phyloP scores from a whole-genome alignment of 2,797 vertebrate species.

The Chaenodraco wilsoni region DNA sequence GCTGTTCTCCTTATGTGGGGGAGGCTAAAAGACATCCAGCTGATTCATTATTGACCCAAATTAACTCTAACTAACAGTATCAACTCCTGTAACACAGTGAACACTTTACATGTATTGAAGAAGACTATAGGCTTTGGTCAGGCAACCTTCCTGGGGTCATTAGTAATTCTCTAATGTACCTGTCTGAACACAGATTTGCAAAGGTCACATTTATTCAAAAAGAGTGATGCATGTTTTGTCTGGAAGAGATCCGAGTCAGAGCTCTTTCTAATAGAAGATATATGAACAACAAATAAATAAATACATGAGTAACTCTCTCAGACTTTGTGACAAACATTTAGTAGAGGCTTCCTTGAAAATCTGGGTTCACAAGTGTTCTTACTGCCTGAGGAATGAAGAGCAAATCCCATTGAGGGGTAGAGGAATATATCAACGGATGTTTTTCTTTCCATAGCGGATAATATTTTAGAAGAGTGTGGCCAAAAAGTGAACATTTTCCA shows the following conservation, averaged over 20 bases:
- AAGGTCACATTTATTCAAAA: conserved; percentile 14
- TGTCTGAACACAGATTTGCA: conserved; percentile 13
- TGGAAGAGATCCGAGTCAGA: conserved; percentile 12
- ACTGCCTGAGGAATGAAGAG: conserved; percentile 36
- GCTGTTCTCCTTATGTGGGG: background rate
- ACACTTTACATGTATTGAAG: conserved; percentile 17
- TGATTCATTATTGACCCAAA: conserved; percentile 53
- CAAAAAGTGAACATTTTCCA: conserved; percentile 20
- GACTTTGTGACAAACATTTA: conserved; percentile 21
- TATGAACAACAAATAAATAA: conserved; percentile 10
- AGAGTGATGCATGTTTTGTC: conserved; percentile 13
- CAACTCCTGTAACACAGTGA: background rate
- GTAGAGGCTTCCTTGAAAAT: conserved; percentile 27
- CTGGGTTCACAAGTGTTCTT: conserved; percentile 12
- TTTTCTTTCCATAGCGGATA: conserved; percentile 16
- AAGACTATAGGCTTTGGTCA: conserved; percentile 8
- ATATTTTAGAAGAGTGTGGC: conserved; percentile 25
- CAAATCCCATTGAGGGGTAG: conserved; percentile 5
- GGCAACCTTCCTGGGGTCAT: conserved; percentile 8
- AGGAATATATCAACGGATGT: conserved; percentile 24
- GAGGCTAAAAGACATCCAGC: conserved; percentile 9
- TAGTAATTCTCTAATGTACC: conserved; percentile 9
- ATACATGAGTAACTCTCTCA: conserved; percentile 25
- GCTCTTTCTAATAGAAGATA: background rate
- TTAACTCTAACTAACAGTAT: conserved; percentile 39